Evolutionary conservation across 2,888 invertebrate genomes (phyloP), one percentile per base, ranked within the genome.

Genomic region (Clepsis dumicolana): DNA sequence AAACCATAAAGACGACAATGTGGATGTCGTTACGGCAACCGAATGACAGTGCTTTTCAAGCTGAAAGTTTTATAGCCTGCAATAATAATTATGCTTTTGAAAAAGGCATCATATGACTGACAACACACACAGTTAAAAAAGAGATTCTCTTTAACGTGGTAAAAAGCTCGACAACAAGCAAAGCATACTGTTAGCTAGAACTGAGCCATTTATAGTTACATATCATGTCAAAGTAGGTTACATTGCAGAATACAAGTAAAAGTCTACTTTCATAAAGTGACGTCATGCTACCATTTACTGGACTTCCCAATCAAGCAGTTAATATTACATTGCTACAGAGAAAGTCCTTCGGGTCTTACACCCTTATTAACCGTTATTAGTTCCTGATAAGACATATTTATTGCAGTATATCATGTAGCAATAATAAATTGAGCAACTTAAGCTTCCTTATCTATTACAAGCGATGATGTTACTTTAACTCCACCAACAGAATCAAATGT

Each of bases 1-100:
- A 29, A 35, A 57, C 57, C 59, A 24, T 78, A 77, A 79, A 78
- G 73, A 70, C 72, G 85, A 86, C 85, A 86, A 83, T 83, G 82
- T 82, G 81, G 81, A 78, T 79, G 79, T 79, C 80, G 53, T 67
- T 62, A 75, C 74, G 70, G 65, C 71, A 71, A 69, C 62, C 64
- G 67, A 72, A 73, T 79, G 77, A 80, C 78, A 77, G 77, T 75
- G 79, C 72, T 71, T 69, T 70, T 56, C 48, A 35, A 35, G 35
- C 54, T 66, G 35, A 62, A 62, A 62, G 48, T 48, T 61, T 60
- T 44, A 61, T 44, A n/a, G 41, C 44, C n/a, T 35, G 14, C 18
- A 16, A 10, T 53, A 27, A 35, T 29, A 21, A 60, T 57, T 50
- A 65, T 24, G 60, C 38, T 21, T 38, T 50, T 65, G 29, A 21